Conservation (phyloP, 1,140 invertebrate genomes). For the Euura saliciscinereae region DNA sequence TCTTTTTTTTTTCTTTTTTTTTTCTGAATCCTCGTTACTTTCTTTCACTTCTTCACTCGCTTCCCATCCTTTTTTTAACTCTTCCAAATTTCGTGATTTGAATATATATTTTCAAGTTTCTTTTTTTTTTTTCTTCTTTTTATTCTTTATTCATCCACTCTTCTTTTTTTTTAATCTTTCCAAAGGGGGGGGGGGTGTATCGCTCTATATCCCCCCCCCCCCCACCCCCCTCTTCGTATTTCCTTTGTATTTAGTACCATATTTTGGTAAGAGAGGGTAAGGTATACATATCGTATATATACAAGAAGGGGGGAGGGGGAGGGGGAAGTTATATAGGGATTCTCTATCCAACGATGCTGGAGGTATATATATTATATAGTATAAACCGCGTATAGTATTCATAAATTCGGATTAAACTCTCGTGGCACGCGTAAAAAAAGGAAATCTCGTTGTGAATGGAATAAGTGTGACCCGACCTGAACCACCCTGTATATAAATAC, state of each 20-base stretch:
- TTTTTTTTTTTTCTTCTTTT: neutral
- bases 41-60: neutral
- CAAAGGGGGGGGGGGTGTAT: neutral
- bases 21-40: neutral
- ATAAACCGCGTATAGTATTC: neutral
- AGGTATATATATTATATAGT: too few species aligned
- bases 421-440: constrained; percentile 9
- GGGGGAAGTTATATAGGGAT: constrained; percentile 7
- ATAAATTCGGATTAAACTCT: constrained; percentile 12
- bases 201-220: neutral
- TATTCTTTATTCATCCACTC: neutral
- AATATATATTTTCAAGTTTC: neutral
- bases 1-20: neutral
- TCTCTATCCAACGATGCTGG: neutral
- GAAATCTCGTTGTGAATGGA: constrained; percentile 1
- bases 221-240: neutral
- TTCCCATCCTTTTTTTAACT: neutral
- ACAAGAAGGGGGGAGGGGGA: neutral
- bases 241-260: too few species aligned
- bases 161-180: neutral
- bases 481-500: neutral
- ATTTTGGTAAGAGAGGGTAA: too few species aligned
- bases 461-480: neutral
- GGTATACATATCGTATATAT: neutral
- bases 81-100: neutral